A percentile compares a stretch with the other conserved stretches of the same genome.
phyloP scores from a whole-genome alignment of 2,113 vertebrate species.

The Corapipo altera region DNA sequence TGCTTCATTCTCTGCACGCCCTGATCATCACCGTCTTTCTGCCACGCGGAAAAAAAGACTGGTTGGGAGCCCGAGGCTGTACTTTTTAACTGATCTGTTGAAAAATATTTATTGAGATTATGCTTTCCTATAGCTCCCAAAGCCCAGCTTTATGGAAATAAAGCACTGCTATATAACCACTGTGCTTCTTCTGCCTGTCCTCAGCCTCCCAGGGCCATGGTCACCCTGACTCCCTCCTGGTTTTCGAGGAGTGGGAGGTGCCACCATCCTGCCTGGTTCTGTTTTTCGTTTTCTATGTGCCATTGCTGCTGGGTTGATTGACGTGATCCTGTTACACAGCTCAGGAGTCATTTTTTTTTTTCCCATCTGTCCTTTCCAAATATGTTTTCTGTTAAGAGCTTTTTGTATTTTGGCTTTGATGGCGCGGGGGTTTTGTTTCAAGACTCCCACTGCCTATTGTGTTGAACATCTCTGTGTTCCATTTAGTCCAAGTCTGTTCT shows the following conservation, averaged over 20 bases:
- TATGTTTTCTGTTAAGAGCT: background rate
- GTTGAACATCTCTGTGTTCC: background rate
- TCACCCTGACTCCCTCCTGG: background rate
- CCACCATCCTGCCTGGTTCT: background rate
- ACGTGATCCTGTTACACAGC: background rate
- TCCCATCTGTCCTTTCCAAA: background rate
- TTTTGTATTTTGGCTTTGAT: constrained; percentile 3
- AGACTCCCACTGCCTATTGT: background rate
- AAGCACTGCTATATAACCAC: background rate
- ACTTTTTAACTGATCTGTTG: background rate
- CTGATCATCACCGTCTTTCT: background rate
- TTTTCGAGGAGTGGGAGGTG: background rate
- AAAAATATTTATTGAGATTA: background rate
- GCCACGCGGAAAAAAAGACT: background rate
- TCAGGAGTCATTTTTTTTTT: background rate
- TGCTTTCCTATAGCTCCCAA: background rate
- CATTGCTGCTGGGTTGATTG: background rate
- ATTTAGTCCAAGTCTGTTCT: background rate
- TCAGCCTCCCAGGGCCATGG: background rate
- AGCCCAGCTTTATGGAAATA: background rate
- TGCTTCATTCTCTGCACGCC: background rate
- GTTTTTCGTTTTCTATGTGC: background rate
- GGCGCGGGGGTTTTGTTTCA: background rate
- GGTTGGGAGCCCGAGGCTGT: background rate
- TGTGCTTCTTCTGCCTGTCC: background rate